Conservation (phyloP, 2,888 invertebrate genomes). For the Melanotus villosus region DNA sequence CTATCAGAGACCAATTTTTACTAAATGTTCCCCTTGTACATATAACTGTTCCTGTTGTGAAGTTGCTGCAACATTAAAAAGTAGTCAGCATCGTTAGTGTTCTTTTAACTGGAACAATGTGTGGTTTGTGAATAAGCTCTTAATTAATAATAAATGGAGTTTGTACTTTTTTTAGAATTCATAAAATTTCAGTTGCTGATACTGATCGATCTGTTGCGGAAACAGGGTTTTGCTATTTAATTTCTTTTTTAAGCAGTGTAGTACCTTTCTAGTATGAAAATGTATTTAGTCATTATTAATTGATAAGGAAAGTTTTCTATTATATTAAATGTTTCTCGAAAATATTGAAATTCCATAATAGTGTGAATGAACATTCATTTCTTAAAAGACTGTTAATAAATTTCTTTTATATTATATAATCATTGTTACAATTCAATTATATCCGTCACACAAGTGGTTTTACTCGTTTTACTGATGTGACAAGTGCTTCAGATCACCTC, state of each 20-base stretch:
- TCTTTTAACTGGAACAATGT: constrained; percentile 19
- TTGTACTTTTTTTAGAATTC: constrained; percentile 34
- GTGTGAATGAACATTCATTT: constrained; percentile 45
- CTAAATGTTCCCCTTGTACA: constrained; percentile 25
- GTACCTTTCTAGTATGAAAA: constrained; percentile 39
- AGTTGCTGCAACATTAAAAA: constrained; percentile 37
- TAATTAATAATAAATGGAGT: constrained; percentile 32
- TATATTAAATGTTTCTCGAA: constrained; percentile 45
- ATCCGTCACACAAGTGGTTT: no score
- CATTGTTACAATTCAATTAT: no score
- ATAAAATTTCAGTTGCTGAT: constrained; percentile 42
- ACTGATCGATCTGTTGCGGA: constrained; percentile 45
- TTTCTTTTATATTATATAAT: constrained; percentile 50
- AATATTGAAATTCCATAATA: constrained; percentile 44
- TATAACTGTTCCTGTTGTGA: constrained; percentile 29
- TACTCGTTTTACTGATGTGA: no score
- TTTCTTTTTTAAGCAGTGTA: constrained; percentile 36
- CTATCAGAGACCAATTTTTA: constrained; percentile 42
- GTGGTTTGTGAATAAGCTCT: constrained; percentile 36
- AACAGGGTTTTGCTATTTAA: constrained; percentile 45
- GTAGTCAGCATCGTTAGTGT: constrained; percentile 34
- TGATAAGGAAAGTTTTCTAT: constrained; percentile 44
- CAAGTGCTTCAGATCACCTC: no score
- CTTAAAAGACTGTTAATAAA: constrained; percentile 54
- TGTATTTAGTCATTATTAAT: constrained; percentile 45